A percentile compares a stretch with the other conserved stretches of the same genome.
These are phyloP conservation scores for Silurus lanzhouensis DNA, from an alignment of 2,797 vertebrate genomes.

Conservation along the genomic window DNA sequence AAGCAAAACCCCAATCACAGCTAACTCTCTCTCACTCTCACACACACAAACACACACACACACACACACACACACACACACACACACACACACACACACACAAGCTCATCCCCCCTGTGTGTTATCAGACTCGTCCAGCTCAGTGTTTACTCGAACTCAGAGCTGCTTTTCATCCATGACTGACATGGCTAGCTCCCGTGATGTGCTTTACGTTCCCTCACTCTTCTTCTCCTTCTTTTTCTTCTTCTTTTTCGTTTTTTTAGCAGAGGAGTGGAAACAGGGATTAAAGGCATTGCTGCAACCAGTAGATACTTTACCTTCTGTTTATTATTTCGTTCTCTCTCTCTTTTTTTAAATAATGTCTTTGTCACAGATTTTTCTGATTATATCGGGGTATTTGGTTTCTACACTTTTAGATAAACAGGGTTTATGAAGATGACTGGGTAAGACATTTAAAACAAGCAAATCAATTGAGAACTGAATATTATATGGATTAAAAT, in stretches of 20 bases:
- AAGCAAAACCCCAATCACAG: constrained; percentile 37
- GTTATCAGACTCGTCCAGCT: constrained; percentile 38
- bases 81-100: constrained; percentile 21
- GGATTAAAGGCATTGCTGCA: constrained; percentile 14
- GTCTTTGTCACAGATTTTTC: background rate
- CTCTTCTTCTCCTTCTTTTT: background rate
- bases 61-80: background rate
- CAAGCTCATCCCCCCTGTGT: constrained; percentile 15
- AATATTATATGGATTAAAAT: background rate
- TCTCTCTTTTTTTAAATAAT: too few species aligned
- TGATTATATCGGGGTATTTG: background rate
- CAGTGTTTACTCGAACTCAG: constrained; percentile 27
- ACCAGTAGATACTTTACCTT: constrained; percentile 1
- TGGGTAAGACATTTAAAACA: background rate
- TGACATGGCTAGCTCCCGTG: constrained; percentile 19
- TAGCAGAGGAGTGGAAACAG: background rate
- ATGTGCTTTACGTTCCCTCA: constrained; percentile 13
- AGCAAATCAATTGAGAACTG: too few species aligned
- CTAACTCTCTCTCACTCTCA: background rate
- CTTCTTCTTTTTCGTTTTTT: background rate
- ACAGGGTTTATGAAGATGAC: background rate
- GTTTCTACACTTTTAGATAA: background rate
- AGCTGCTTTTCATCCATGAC: constrained; percentile 28
- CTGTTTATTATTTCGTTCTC: background rate
- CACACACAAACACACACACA: background rate